A percentile compares a stretch with the other conserved stretches of the same genome.
Conservation (phyloP, 2,797 vertebrate genomes). For the Silurus lanzhouensis region DNA sequence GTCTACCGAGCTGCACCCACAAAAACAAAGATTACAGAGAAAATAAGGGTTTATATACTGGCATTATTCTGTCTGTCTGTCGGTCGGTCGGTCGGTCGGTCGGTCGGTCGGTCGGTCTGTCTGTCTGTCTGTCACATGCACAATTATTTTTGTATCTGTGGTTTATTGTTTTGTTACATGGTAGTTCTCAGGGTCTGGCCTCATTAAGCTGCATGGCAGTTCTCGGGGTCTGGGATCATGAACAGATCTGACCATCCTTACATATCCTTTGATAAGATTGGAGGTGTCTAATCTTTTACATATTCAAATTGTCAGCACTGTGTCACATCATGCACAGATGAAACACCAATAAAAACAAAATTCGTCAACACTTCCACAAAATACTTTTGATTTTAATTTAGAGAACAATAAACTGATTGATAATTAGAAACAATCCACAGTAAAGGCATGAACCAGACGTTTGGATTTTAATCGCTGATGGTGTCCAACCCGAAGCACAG, state of each 20-base stretch:
- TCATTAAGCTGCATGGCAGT: no score
- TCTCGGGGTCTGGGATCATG: no score
- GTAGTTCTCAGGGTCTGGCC: no score
- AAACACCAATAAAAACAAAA: not conserved
- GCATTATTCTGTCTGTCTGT: no score
- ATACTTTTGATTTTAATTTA: not conserved
- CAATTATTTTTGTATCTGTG: not conserved
- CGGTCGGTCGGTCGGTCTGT: no score
- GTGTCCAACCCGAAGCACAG: not conserved
- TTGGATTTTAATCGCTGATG: not conserved
- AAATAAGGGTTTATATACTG: not conserved
- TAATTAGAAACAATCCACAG: not conserved
- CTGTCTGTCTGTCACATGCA: not conserved
- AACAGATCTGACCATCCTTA: no score
- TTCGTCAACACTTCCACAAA: not conserved
- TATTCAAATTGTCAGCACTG: not conserved
- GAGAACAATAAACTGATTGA: not conserved
- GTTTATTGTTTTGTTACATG: no score
- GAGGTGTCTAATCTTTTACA: not conserved
- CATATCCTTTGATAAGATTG: not conserved
- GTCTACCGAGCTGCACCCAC: not conserved
- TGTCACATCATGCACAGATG: not conserved
- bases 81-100: no score
- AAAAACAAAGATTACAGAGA: not conserved
- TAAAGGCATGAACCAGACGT: not conserved